A percentile compares a stretch with the other conserved stretches of the same genome.
These are phyloP conservation scores for Mactra quadrangularis DNA, from an alignment of 1,140 invertebrate species.

Conservation along the genomic window DNA sequence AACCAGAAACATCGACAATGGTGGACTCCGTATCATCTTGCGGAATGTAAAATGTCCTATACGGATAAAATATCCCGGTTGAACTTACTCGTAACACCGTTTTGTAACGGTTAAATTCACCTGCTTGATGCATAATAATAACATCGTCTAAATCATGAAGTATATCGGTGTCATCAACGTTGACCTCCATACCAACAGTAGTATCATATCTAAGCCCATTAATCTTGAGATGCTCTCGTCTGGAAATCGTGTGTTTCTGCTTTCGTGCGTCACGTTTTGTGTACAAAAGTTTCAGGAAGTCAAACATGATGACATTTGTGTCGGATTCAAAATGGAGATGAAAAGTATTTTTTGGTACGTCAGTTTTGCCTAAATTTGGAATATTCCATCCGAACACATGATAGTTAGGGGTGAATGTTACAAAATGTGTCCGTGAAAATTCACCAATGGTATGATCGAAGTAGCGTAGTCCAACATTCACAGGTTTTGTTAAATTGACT, in stretches of 20 bases:
- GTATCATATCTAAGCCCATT: slow-evolving; percentile 15
- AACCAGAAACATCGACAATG: slow-evolving; percentile 41
- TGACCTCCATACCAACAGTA: slow-evolving; percentile 14
- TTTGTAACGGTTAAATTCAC: slow-evolving; percentile 34
- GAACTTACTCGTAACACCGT: slow-evolving; percentile 12
- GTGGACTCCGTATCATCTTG: neutral
- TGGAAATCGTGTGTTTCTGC: neutral
- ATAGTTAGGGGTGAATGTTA: slow-evolving; percentile 29
- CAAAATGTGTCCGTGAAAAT: slow-evolving; percentile 33
- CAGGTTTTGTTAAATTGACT: slow-evolving; percentile 43
- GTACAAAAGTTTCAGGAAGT: slow-evolving; percentile 49
- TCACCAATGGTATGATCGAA: slow-evolving; percentile 36
- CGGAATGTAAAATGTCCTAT: slow-evolving; percentile 29
- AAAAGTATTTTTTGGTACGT: neutral
- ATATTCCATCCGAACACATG: slow-evolving; percentile 56
- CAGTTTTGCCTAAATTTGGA: slow-evolving; percentile 27
- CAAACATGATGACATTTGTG: slow-evolving; percentile 55
- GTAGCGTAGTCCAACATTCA: slow-evolving; percentile 35
- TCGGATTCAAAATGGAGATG: slow-evolving; percentile 48
- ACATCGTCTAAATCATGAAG: slow-evolving; percentile 16
- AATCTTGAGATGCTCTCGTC: slow-evolving; percentile 18
- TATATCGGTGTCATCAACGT: slow-evolving; percentile 1
- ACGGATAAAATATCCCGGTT: slow-evolving; percentile 44
- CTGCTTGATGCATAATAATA: slow-evolving; percentile 24
- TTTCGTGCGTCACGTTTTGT: slow-evolving; percentile 32